These are phyloP conservation scores for Drosophila yooni DNA, from an alignment of 2,888 invertebrate species.

Conservation along the genomic window DNA sequence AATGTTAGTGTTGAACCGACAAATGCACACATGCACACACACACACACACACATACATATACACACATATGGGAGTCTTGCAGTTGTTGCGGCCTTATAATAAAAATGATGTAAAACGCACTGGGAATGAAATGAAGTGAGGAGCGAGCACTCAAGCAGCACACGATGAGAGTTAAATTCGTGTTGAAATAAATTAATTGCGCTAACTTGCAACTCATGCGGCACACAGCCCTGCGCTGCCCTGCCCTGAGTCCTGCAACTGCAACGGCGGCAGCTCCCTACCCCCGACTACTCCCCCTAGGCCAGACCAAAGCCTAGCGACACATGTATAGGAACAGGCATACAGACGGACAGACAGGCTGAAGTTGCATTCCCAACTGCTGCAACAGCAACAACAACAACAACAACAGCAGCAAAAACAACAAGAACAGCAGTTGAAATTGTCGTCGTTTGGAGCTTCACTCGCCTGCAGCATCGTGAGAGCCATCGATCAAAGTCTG, in stretches of 20 bases:
- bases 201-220: conserved; percentile 81
- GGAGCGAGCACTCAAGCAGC: conserved; percentile 60
- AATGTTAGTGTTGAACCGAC: conserved; percentile 56
- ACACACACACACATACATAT: neutral
- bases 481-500: conserved; percentile 80
- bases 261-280: conserved; percentile 1
- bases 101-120: conserved; percentile 74
- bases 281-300: neutral
- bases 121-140: conserved; percentile 52
- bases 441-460: conserved; percentile 63
- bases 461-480: conserved; percentile 71
- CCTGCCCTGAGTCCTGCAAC: conserved; percentile 11
- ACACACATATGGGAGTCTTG: neutral
- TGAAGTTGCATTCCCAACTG: conserved; percentile 54
- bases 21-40: conserved; percentile 15
- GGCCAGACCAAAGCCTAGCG: conserved; percentile 60
- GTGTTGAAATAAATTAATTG: conserved; percentile 81
- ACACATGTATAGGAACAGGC: conserved; percentile 36
- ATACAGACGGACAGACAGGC: neutral
- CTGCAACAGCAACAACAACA: conserved; percentile 13
- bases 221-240: conserved; percentile 46
- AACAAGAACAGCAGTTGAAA: conserved; percentile 50
- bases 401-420: conserved; percentile 1
- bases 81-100: conserved; percentile 31
- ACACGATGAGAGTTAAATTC: conserved; percentile 79